A percentile compares a stretch with the other conserved stretches of the same genome.
Evolutionary conservation across 2,888 invertebrate species (phyloP).

Genomic region (Cloeon dipterum): DNA sequence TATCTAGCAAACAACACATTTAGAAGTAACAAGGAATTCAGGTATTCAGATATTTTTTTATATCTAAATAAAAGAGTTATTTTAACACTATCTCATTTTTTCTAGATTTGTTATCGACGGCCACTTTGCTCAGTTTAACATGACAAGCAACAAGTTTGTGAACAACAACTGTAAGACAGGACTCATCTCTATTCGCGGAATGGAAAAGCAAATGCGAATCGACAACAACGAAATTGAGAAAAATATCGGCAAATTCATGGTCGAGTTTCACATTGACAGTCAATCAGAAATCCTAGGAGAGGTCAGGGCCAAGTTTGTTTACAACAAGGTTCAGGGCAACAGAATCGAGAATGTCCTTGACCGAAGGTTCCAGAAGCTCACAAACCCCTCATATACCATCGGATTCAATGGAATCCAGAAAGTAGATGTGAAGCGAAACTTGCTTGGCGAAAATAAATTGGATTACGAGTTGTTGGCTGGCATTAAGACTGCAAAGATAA

Average conservation of each 20-base stretch:
- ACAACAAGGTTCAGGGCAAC: slow-evolving; percentile 56
- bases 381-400: slow-evolving; percentile 56
- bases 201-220: slow-evolving; percentile 87
- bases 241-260: slow-evolving; percentile 61
- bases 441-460: slow-evolving; percentile 59
- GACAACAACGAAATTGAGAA: slow-evolving; percentile 53
- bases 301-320: slow-evolving; percentile 53
- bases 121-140: slow-evolving; percentile 65
- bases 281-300: slow-evolving; percentile 81
- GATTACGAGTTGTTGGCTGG: slow-evolving; percentile 87
- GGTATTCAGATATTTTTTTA: too few species aligned
- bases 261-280: slow-evolving; percentile 73
- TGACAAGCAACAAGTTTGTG: slow-evolving; percentile 62
- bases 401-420: slow-evolving; percentile 89
- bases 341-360: slow-evolving; percentile 15
- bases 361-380: slow-evolving; percentile 13
- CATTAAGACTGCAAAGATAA: slow-evolving; percentile 54
- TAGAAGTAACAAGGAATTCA: slow-evolving; percentile 65
- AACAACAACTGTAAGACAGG: slow-evolving; percentile 67
- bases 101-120: slow-evolving; percentile 74
- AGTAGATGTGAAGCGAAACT: slow-evolving; percentile 69
- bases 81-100: too few species aligned
- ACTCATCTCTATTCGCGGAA: slow-evolving; percentile 61
- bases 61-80: too few species aligned
- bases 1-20: slow-evolving; percentile 73